Percentiles rank a stretch among this genome's conserved stretches.
Evolutionary conservation across 2,113 vertebrate genomes (phyloP).

Genomic region (Baryphthengus martii): DNA sequence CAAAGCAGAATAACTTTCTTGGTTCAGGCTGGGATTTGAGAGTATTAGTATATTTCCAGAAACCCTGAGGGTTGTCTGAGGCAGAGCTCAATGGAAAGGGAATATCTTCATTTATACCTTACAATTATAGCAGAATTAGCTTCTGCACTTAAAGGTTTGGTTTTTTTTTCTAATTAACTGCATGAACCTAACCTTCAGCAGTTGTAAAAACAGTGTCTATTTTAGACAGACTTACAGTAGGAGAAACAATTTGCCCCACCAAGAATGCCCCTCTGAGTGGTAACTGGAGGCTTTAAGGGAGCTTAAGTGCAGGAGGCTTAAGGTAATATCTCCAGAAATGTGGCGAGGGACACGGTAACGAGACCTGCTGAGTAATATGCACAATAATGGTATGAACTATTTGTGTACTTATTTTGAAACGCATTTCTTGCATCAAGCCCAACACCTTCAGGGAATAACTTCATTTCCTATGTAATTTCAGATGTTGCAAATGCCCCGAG

Average conservation of each 20-base stretch:
- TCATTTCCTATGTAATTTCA: constrained; percentile 60
- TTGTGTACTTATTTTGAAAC: not conserved
- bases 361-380: constrained; percentile 9
- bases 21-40: not conserved
- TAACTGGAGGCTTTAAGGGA: not conserved
- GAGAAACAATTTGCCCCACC: not conserved
- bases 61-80: not conserved
- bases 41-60: not conserved
- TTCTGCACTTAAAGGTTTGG: too few species aligned
- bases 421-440: not conserved
- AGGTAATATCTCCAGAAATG: not conserved
- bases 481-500: not conserved
- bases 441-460: constrained; percentile 18
- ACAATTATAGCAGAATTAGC: not conserved
- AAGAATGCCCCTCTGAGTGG: not conserved
- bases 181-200: not conserved
- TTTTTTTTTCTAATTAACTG: too few species aligned
- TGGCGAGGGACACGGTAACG: not conserved
- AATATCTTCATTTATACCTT: not conserved
- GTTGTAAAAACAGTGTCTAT: not conserved
- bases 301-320: not conserved
- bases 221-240: not conserved
- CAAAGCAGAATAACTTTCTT: not conserved
- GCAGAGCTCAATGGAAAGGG: not conserved
- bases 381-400: not conserved